phyloP scores from a whole-genome alignment of 2,888 invertebrate species.

The Ceramica pisi region DNA sequence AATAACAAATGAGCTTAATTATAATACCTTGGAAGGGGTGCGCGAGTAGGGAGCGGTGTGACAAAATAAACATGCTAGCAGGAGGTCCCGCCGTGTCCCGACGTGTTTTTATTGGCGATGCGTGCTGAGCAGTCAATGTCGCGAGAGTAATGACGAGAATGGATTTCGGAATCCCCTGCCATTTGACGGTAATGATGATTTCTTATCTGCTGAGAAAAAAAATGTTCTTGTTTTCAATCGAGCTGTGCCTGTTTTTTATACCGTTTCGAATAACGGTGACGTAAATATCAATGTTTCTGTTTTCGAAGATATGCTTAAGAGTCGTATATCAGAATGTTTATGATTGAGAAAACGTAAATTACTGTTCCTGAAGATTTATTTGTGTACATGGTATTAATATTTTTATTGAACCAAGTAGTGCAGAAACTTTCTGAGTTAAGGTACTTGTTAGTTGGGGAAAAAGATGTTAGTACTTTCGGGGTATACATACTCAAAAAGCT shows the following conservation, averaged over 20 bases:
- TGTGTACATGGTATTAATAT: slow-evolving; percentile 36
- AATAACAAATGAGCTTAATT: slow-evolving; percentile 89
- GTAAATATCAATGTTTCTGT: slow-evolving; percentile 70
- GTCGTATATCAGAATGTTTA: slow-evolving; percentile 57
- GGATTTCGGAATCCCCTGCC: slow-evolving; percentile 73
- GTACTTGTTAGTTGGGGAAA: slow-evolving; percentile 35
- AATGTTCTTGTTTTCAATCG: slow-evolving; percentile 68
- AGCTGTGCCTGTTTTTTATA: slow-evolving; percentile 57
- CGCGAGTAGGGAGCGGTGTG: slow-evolving; percentile 71
- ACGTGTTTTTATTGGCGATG: slow-evolving; percentile 85
- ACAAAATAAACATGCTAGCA: slow-evolving; percentile 85
- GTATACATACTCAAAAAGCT: not conserved
- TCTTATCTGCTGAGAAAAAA: slow-evolving; percentile 72
- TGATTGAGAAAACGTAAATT: slow-evolving; percentile 56
- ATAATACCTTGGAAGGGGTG: slow-evolving; percentile 86
- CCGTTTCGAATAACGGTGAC: slow-evolving; percentile 49
- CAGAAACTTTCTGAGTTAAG: slow-evolving; percentile 45
- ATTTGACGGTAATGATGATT: slow-evolving; percentile 76
- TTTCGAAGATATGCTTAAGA: slow-evolving; percentile 52
- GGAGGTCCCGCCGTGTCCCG: slow-evolving; percentile 83
- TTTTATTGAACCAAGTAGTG: slow-evolving; percentile 22
- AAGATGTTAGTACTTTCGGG: slow-evolving; percentile 8
- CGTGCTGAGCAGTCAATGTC: slow-evolving; percentile 86
- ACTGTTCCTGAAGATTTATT: slow-evolving; percentile 35
- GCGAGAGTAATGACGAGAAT: slow-evolving; percentile 84